phyloP scores from a whole-genome alignment of 2,113 vertebrate genomes.

The Nettapus auritus region DNA sequence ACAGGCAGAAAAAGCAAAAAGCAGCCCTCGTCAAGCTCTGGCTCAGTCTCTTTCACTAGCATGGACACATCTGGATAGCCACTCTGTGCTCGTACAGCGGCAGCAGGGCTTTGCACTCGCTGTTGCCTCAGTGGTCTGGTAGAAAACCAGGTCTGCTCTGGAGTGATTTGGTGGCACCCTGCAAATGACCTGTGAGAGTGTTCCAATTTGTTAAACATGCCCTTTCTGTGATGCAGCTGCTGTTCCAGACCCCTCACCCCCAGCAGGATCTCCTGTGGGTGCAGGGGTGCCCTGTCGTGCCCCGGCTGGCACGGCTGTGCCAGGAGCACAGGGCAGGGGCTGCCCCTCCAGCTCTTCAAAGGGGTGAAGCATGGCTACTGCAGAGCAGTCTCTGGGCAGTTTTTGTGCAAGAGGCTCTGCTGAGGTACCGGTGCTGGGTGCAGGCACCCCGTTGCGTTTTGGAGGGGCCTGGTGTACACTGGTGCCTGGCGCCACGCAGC shows the following conservation, averaged over 20 bases:
- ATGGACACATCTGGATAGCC: neutral
- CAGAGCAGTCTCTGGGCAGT: neutral
- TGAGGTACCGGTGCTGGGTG: neutral
- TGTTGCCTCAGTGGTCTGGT: neutral
- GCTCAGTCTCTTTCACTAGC: neutral
- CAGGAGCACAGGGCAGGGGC: neutral
- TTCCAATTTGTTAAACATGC: neutral
- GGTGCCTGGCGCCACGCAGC: neutral
- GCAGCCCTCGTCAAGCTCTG: neutral
- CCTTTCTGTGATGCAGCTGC: neutral
- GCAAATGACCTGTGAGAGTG: neutral
- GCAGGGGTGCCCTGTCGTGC: neutral
- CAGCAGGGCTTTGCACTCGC: accelerated
- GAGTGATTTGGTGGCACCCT: neutral
- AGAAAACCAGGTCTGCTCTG: neutral
- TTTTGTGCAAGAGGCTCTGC: neutral
- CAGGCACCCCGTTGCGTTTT: neutral
- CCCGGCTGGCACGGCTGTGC: neutral
- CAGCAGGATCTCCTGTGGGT: neutral
- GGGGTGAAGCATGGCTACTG: neutral
- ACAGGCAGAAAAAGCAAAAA: neutral
- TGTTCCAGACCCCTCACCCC: neutral
- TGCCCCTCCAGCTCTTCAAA: neutral
- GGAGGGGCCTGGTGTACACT: accelerated
- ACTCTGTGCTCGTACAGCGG: accelerated